phyloP scores from a whole-genome alignment of 2,888 invertebrate species.

The Proisotoma minuta region DNA sequence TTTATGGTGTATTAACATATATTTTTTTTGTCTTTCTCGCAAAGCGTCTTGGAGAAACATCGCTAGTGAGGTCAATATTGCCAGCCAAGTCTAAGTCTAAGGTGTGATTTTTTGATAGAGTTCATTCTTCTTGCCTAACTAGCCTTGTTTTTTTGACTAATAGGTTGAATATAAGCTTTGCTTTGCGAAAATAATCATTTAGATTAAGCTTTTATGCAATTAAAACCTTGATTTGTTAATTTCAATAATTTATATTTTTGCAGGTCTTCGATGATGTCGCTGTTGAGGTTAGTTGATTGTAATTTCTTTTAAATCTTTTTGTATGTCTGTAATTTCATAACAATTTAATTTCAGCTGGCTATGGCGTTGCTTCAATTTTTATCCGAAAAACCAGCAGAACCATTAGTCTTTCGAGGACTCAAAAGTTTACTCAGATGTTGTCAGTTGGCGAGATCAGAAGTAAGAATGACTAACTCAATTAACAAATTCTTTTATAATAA shows the following conservation, averaged over 20 bases:
- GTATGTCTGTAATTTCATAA: neutral
- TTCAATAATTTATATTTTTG: slow-evolving; percentile 3
- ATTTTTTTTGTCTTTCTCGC: no score
- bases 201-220: no score
- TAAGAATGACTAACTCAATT: neutral
- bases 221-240: neutral
- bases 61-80: slow-evolving; percentile 40
- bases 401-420: slow-evolving; percentile 64
- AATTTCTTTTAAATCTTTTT: neutral
- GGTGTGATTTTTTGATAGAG: slow-evolving; percentile 21
- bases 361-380: slow-evolving; percentile 88
- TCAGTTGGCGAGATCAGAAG: slow-evolving; percentile 65
- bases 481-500: neutral
- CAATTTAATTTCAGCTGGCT: slow-evolving; percentile 55
- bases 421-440: slow-evolving; percentile 71
- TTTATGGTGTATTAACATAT: no score
- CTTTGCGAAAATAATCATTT: no score
- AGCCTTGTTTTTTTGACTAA: no score
- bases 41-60: slow-evolving; percentile 45
- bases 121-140: slow-evolving; percentile 14
- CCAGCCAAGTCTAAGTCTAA: slow-evolving; percentile 47
- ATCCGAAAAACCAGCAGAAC: slow-evolving; percentile 65
- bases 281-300: no score
- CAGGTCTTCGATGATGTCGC: slow-evolving; percentile 92
- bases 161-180: no score